Evolutionary conservation across 2,888 invertebrate species (phyloP).

Genomic region (Drosophila neotestacea): DNA sequence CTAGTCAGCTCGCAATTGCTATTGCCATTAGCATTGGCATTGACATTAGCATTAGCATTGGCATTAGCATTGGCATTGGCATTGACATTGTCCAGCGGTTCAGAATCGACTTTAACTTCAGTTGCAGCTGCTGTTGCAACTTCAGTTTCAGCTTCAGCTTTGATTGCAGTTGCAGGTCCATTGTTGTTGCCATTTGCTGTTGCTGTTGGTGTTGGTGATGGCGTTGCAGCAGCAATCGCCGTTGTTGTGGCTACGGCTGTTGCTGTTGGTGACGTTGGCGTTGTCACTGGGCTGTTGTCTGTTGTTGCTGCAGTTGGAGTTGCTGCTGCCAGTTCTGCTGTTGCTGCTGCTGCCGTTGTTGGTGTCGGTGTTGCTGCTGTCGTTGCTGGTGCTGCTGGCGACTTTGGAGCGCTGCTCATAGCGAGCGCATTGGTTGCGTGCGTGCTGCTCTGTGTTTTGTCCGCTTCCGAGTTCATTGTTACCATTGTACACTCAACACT

Average conservation of each 20-base stretch:
- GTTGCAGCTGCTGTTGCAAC: conserved; percentile 18
- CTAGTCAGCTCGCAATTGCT: conserved; percentile 20
- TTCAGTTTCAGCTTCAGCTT: not conserved
- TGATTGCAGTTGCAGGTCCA: conserved; percentile 5
- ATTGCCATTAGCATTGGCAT: conserved; percentile 42
- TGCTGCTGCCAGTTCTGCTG: conserved; percentile 3
- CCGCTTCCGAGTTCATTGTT: conserved; percentile 85
- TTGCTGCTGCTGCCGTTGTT: conserved; percentile 6
- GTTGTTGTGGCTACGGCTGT: not conserved
- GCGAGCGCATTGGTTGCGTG: conserved; percentile 74
- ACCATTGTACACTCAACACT: conserved; percentile 79
- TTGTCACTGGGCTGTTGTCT: conserved; percentile 32
- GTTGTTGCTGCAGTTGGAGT: conserved; percentile 12
- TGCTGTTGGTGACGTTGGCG: conserved; percentile 30
- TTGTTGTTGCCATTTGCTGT: conserved; percentile 6
- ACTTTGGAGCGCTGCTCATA: conserved; percentile 68
- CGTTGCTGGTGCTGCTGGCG: conserved; percentile 35
- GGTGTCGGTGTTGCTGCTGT: conserved; percentile 4
- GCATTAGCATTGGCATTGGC: conserved; percentile 39
- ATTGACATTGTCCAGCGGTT: conserved; percentile 50
- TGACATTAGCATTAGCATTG: conserved; percentile 31
- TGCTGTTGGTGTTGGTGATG: conserved; percentile 33
- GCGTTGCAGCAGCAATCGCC: conserved; percentile 14
- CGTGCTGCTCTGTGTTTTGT: conserved; percentile 82
- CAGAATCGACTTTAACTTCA: conserved; percentile 30